These are phyloP conservation scores for Chrysolina americana DNA, from an alignment of 2,888 invertebrate genomes.

Conservation along the genomic window DNA sequence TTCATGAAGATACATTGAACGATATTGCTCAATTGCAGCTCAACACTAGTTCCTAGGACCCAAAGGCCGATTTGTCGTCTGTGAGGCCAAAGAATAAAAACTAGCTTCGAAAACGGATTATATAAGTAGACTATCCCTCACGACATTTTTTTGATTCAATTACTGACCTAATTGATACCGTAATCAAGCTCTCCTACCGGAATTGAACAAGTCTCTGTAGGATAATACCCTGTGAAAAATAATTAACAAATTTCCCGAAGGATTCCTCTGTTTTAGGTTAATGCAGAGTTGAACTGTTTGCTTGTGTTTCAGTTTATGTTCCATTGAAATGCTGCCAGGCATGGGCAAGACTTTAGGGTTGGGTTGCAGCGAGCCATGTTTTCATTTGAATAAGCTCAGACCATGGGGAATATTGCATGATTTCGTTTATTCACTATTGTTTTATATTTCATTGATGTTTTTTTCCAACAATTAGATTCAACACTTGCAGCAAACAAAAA, in stretches of 20 bases:
- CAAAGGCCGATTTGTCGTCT: too few relatives aligned
- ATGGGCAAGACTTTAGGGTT: neutral
- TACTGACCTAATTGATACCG: neutral
- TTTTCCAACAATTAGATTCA: too few relatives aligned
- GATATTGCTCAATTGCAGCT: too few relatives aligned
- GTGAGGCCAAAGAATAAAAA: neutral
- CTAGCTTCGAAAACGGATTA: neutral
- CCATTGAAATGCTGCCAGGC: neutral
- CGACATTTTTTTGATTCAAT: neutral
- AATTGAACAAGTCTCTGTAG: neutral
- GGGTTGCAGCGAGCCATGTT: neutral
- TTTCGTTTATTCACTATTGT: neutral
- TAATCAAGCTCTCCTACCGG: neutral
- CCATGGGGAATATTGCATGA: too few relatives aligned
- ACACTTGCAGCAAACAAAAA: too few relatives aligned
- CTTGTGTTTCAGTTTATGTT: neutral
- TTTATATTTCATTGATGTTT: too few relatives aligned
- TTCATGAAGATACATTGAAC: too few relatives aligned
- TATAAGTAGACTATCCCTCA: neutral
- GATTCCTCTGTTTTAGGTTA: neutral
- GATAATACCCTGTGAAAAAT: constrained; percentile 5
- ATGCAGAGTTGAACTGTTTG: neutral
- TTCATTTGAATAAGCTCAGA: too few relatives aligned
- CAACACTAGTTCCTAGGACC: too few relatives aligned
- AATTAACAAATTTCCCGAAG: neutral